A percentile compares a stretch with the other conserved stretches of the same genome.
Evolutionary conservation across 2,888 invertebrate species (phyloP).

Genomic region (Polyommatus icarus): DNA sequence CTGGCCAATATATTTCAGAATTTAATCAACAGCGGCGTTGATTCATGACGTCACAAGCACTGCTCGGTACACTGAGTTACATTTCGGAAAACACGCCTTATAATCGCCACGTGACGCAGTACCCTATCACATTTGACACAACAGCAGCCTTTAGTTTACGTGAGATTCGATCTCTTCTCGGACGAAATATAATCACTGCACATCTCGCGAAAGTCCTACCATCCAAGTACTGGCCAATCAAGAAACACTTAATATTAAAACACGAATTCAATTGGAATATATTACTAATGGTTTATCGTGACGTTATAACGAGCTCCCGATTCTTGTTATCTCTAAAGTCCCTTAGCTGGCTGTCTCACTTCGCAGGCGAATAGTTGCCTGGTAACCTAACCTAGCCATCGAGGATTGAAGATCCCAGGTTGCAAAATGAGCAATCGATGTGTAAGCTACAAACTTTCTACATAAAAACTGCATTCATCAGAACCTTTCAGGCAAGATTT

Average conservation of each 20-base stretch:
- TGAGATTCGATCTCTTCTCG: slow-evolving; percentile 46
- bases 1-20: too few species aligned
- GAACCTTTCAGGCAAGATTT: too few species aligned
- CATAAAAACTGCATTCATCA: too few species aligned
- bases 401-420: too few species aligned
- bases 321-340: not conserved
- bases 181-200: slow-evolving; percentile 47
- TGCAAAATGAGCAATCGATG: too few species aligned
- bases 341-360: too few species aligned
- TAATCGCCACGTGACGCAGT: slow-evolving; percentile 35
- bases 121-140: slow-evolving; percentile 45
- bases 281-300: slow-evolving; percentile 18
- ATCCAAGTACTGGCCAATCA: slow-evolving; percentile 62
- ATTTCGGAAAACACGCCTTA: not conserved
- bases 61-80: not conserved
- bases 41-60: too few species aligned
- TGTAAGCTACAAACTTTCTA: too few species aligned
- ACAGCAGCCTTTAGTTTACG: slow-evolving; percentile 45
- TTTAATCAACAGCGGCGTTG: too few species aligned
- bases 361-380: too few species aligned
- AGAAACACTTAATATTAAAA: slow-evolving; percentile 32
- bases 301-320: slow-evolving; percentile 7
- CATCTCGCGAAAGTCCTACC: slow-evolving; percentile 45
- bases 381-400: too few species aligned
- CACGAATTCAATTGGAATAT: not conserved